Conservation (phyloP, 2,888 invertebrate genomes). For the Habroteleia sp. region DNA sequence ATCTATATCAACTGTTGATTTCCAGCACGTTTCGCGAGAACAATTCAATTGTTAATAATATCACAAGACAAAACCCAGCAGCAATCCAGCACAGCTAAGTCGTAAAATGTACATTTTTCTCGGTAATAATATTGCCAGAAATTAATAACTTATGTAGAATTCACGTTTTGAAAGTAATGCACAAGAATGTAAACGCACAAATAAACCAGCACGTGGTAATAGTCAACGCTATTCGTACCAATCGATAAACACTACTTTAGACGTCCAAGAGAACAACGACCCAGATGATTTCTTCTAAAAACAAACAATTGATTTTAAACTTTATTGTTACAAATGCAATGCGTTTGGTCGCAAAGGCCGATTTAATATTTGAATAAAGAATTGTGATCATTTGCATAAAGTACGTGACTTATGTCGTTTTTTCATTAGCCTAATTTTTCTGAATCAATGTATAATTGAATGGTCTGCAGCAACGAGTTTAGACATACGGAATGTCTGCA, state of each 20-base stretch:
- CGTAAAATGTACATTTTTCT: constrained; percentile 19
- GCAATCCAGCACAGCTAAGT: constrained; percentile 4
- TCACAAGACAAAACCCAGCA: constrained; percentile 31
- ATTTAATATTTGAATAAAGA: background rate
- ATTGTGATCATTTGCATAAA: constrained; percentile 1
- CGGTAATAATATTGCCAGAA: background rate
- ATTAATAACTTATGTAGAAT: constrained; percentile 1
- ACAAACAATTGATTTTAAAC: constrained; percentile 9
- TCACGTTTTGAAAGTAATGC: constrained; percentile 20
- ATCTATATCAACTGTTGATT: constrained; percentile 71
- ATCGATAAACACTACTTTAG: constrained; percentile 25
- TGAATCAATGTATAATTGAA: constrained; percentile 23
- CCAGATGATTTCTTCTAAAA: constrained; percentile 29
- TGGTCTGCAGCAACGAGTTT: background rate
- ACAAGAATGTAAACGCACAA: constrained; percentile 14
- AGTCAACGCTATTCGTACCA: constrained; percentile 55
- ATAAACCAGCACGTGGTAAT: constrained; percentile 60
- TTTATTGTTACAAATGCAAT: no score
- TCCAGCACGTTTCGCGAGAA: constrained; percentile 54
- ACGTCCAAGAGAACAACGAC: constrained; percentile 33
- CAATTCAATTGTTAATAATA: constrained; percentile 9
- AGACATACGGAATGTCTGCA: constrained; percentile 4
- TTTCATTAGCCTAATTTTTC: constrained; percentile 42
- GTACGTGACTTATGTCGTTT: constrained; percentile 42
- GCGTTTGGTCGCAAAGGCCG: background rate